These are phyloP conservation scores for Dendrolimus pini DNA, from an alignment of 2,888 invertebrate species.

Conservation along the genomic window DNA sequence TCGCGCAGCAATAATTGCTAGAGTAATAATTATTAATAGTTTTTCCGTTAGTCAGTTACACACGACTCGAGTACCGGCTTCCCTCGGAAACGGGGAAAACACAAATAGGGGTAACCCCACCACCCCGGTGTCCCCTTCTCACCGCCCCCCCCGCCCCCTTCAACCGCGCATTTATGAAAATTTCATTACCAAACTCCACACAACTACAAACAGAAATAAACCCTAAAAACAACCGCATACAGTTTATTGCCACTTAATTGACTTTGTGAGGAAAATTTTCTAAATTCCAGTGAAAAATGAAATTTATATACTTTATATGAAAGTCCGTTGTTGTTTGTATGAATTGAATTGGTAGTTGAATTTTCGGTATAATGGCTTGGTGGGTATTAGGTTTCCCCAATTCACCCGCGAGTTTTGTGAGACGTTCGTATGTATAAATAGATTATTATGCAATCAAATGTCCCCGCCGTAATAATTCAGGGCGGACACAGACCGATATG, in stretches of 20 bases:
- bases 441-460: slow-evolving; percentile 66
- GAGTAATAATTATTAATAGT: slow-evolving; percentile 59
- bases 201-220: slow-evolving; percentile 51
- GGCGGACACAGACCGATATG: too few species aligned
- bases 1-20: slow-evolving; percentile 21
- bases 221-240: slow-evolving; percentile 50
- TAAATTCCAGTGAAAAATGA: slow-evolving; percentile 33
- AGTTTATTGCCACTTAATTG: slow-evolving; percentile 59
- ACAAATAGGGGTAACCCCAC: slow-evolving; percentile 45
- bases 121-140: slow-evolving; percentile 10
- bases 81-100: slow-evolving; percentile 57
- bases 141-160: slow-evolving; percentile 15
- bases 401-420: slow-evolving; percentile 45
- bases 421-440: slow-evolving; percentile 53
- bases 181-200: slow-evolving; percentile 65
- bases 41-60: slow-evolving; percentile 46
- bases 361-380: slow-evolving; percentile 67
- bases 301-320: slow-evolving; percentile 37
- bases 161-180: slow-evolving; percentile 62
- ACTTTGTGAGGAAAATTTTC: slow-evolving; percentile 34
- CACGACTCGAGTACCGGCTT: slow-evolving; percentile 50
- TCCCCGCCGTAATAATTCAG: slow-evolving; percentile 8
- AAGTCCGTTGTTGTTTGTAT: slow-evolving; percentile 32
- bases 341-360: slow-evolving; percentile 38
- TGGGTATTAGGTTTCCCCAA: slow-evolving; percentile 71